Percentiles rank a stretch among this genome's conserved stretches.
Conservation (phyloP, 92 coral and sea anemone genomes). For the Blastomussa wellsi region DNA sequence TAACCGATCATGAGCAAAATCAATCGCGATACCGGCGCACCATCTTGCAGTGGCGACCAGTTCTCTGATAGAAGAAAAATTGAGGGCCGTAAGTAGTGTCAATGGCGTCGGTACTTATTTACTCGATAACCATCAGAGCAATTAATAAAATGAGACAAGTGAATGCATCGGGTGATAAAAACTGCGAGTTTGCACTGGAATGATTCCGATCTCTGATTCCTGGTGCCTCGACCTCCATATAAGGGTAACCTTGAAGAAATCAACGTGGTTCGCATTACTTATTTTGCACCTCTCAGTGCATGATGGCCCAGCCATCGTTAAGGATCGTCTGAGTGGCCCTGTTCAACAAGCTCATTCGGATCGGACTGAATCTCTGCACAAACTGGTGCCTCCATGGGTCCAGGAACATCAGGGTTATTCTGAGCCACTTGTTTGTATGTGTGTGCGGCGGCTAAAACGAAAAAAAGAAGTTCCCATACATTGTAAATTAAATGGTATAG, state of each 20-base stretch:
- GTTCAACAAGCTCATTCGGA: slow-evolving; percentile 41
- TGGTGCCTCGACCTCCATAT: neutral
- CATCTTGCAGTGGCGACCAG: too few relatives aligned
- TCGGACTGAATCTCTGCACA: slow-evolving; percentile 41
- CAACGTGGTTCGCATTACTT: neutral
- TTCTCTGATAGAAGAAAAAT: too few relatives aligned
- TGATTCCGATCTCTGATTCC: neutral
- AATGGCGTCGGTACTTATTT: too few relatives aligned
- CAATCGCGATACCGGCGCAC: too few relatives aligned
- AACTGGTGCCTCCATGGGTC: slow-evolving; percentile 13
- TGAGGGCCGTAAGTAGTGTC: too few relatives aligned
- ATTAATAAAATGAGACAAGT: neutral
- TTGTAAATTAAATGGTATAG: too few relatives aligned
- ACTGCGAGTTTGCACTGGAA: neutral
- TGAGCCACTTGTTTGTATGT: slow-evolving; percentile 85
- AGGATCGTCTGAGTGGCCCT: slow-evolving; percentile 33
- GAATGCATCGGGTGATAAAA: neutral
- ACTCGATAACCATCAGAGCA: too few relatives aligned
- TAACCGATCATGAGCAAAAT: neutral
- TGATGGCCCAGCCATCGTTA: slow-evolving; percentile 18
- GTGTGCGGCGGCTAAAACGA: slow-evolving; percentile 54
- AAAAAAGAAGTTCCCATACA: neutral
- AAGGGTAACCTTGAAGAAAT: neutral
- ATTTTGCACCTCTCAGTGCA: neutral
- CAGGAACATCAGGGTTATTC: slow-evolving; percentile 36